Evolutionary conservation across 1,140 invertebrate genomes (phyloP), one percentile per base, ranked within the genome.

Genomic region (Drosophila tani): DNA sequence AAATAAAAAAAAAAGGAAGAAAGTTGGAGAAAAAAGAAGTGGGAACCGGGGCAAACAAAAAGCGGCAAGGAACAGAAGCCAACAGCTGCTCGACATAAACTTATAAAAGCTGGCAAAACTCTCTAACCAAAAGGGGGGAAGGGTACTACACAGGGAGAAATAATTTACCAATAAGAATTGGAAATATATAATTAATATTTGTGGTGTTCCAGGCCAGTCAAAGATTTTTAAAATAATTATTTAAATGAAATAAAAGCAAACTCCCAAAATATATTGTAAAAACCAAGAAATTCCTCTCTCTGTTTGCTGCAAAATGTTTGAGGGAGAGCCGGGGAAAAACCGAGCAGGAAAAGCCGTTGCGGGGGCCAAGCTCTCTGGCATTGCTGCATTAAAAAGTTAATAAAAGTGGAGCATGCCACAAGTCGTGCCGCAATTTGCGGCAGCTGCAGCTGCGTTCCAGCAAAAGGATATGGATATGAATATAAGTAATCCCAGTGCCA

Each of bases 341-440:
- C 19, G 5, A 9, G 35, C 5, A 8, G 19, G 11, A 17, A 17
- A 14, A 38, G 51, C 29, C 17, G 27, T 14, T 21, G 40, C 1
- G 21, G 49, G 19, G 59, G 50, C 19, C 29, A 51, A 47, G 62
- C 50, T 55, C 67, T 43, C 57, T 66, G 70, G 57, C 58, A 58
- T 65, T 53, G 84, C 79, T 87, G 84, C 81, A 87, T 87, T 90
- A 90, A 90, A 90, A 90, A 90, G 85, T 90, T 90, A 86, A 90
- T 90, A 90, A 91, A 90, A 90, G 82, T 91, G 85, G 75, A 91
- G 84, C 79, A 90, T 85, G 86, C 85, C 86, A 90, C 85, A 90
- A 90, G 86, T 90, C 86, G 82, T 91, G 82, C 85, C 82, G 75
- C 87, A 90, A 85, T 82, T 90, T 90, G 86, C 75, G 86, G 85